Evolutionary conservation across 2,888 invertebrate genomes (phyloP).

Genomic region (Sphinx pinastri): DNA sequence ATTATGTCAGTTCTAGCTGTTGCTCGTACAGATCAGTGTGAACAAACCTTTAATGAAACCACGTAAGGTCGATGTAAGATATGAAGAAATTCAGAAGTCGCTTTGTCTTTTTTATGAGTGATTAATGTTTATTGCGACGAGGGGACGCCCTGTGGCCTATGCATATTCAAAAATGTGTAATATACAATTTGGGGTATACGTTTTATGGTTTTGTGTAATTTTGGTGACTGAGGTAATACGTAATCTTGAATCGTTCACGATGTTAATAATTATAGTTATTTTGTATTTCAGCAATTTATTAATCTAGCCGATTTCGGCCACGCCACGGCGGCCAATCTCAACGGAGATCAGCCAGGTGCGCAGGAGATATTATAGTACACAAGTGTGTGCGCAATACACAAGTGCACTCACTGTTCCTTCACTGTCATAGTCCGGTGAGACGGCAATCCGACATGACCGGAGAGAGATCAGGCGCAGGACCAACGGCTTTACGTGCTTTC

Average conservation of each 20-base stretch:
- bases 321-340: too few relatives aligned
- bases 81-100: slow-evolving; percentile 59
- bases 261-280: background rate
- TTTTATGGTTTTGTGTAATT: slow-evolving; percentile 17
- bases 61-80: slow-evolving; percentile 71
- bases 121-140: slow-evolving; percentile 69
- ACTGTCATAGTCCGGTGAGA: too few relatives aligned
- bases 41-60: slow-evolving; percentile 57
- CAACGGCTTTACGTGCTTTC: too few relatives aligned
- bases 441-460: too few relatives aligned
- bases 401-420: too few relatives aligned
- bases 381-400: too few relatives aligned
- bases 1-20: too few relatives aligned
- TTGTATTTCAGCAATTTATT: too few relatives aligned
- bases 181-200: slow-evolving; percentile 24
- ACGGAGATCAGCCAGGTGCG: too few relatives aligned
- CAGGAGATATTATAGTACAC: too few relatives aligned
- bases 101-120: slow-evolving; percentile 83
- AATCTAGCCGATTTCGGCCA: too few relatives aligned
- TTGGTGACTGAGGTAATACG: background rate
- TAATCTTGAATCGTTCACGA: background rate
- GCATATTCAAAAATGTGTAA: slow-evolving; percentile 62
- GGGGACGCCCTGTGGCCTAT: slow-evolving; percentile 60
- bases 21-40: background rate
- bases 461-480: too few relatives aligned